Conservation (phyloP, 2,113 vertebrate genomes). For the Rhinoderma darwinii region DNA sequence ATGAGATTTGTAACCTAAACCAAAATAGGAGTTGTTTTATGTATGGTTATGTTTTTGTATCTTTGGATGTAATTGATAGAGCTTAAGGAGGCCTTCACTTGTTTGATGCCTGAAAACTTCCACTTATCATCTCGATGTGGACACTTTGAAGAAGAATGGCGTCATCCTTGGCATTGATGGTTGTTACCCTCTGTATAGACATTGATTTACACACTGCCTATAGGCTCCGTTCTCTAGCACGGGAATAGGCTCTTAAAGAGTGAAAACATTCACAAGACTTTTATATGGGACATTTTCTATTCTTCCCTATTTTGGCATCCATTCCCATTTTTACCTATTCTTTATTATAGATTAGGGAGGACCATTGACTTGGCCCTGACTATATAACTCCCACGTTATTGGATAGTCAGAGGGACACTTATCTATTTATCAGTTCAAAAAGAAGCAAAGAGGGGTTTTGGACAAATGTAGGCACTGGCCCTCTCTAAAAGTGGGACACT, state of each 20-base stretch:
- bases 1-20: conserved; percentile 14
- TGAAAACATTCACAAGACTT: no score
- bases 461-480: no score
- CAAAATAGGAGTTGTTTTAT: conserved; percentile 26
- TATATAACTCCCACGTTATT: no score
- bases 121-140: background rate
- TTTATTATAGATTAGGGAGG: no score
- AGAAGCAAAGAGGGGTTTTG: no score
- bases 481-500: no score
- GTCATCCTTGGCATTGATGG: conserved; percentile 1
- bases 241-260: background rate
- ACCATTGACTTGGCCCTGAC: no score
- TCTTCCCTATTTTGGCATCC: no score
- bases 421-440: no score
- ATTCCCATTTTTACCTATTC: no score
- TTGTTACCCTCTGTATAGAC: background rate
- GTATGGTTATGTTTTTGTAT: background rate
- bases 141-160: conserved; percentile 11
- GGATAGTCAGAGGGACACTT: no score
- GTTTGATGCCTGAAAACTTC: background rate
- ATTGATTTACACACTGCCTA: background rate
- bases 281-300: no score
- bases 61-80: conserved; percentile 2
- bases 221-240: background rate
- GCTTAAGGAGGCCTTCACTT: background rate